Evolutionary conservation across 2,113 vertebrate species (phyloP).

Genomic region (Dermatemys mawii): DNA sequence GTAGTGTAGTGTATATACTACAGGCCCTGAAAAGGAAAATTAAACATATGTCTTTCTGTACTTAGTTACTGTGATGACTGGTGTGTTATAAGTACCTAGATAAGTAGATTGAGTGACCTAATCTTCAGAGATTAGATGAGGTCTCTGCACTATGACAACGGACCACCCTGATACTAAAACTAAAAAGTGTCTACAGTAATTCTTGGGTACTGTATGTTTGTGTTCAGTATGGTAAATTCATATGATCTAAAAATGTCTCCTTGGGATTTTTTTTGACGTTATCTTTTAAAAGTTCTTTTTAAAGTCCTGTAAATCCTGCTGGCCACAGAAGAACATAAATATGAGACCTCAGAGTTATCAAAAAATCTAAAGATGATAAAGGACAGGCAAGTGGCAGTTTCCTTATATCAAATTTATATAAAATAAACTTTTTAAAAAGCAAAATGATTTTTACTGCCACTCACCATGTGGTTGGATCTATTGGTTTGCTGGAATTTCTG

Average conservation of each 20-base stretch:
- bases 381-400: not conserved
- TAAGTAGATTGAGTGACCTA: constrained; percentile 17
- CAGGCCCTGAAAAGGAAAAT: not conserved
- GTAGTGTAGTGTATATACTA: not conserved
- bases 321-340: not conserved
- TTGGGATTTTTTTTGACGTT: not conserved
- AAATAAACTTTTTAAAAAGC: not conserved
- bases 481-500: not conserved
- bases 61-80: not conserved
- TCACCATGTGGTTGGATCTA: not conserved
- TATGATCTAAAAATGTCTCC: not conserved
- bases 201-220: not conserved
- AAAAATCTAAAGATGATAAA: not conserved
- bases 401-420: not conserved
- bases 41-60: not conserved
- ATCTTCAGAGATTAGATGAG: constrained; percentile 21
- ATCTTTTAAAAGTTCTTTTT: not conserved
- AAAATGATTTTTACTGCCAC: not conserved
- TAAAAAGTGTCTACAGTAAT: not conserved
- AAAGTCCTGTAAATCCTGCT: not conserved
- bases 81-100: constrained; percentile 7
- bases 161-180: not conserved
- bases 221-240: not conserved
- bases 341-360: not conserved
- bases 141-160: not conserved